Base-by-base conservation (phyloP, 1,140 invertebrate species). In the Mercenaria mercenaria region DNA sequence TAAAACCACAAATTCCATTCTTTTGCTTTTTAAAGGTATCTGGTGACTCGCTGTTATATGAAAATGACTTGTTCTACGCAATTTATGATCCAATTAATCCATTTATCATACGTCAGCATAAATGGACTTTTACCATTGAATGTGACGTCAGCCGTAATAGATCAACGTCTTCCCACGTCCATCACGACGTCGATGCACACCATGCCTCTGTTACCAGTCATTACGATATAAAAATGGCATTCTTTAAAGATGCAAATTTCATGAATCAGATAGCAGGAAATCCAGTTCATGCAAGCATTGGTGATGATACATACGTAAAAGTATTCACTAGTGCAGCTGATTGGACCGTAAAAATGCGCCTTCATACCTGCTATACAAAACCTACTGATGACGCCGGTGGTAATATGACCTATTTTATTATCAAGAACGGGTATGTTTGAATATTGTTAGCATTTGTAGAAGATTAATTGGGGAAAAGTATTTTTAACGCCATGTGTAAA, bases 381-480 rank as follows among this genome's bases (percentile, higher is more conserved):
- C 86, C 86, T n/a, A 23, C 69, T 13, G 13, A 74, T 0, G 34
- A 56, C 13, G 59, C 69, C 0, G 29, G 23, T 0, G 67, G 67
- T 2, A 43, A 41, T 11, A 32, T 84, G 2, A 74, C 32, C 32
- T 91, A 69, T 47, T 91, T 64, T 41, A 43, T 91, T 20, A 88
- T 91, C 23, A 50, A 72, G 43, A 64, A 91, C 50, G 90, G 80
- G 90, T 91, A 79, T 37, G 72, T 41, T 41, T 13, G 11, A n/a
- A n/a, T n/a, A n/a, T n/a, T n/a, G n/a, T n/a, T n/a, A n/a, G n/a
- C n/a, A n/a, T n/a, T n/a, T n/a, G n/a, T 13, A 23, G 11, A 13
- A 20, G 13, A 69, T 11, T 20, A 15, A 23, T 18, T 15, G 11
- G 11, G 18, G 29, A 13, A 11, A 15, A 18, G 18, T 20, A 69